These are phyloP conservation scores for Rynchops niger DNA, from an alignment of 2,113 vertebrate genomes.

Conservation along the genomic window DNA sequence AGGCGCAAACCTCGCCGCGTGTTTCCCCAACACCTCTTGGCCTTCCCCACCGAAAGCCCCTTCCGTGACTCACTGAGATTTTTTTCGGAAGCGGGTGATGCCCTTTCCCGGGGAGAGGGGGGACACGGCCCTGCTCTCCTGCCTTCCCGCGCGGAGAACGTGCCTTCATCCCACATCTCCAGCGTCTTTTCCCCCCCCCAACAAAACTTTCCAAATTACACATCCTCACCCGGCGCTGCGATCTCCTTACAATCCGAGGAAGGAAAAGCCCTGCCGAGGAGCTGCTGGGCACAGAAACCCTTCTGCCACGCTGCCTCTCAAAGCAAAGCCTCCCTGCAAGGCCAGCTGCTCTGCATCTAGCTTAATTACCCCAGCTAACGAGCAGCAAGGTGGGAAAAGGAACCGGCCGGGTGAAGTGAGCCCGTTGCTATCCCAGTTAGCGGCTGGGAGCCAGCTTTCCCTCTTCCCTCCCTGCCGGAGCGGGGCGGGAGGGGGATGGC, in stretches of 20 bases:
- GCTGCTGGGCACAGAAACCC: accelerated
- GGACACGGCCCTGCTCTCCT: background rate
- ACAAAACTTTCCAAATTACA: accelerated
- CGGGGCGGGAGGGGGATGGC: background rate
- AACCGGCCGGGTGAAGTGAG: accelerated
- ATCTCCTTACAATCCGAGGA: accelerated
- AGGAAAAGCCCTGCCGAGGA: background rate
- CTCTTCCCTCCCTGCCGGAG: background rate
- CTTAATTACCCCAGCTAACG: background rate
- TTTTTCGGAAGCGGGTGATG: background rate
- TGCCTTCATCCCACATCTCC: background rate
- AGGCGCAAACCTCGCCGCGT: background rate
- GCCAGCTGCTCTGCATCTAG: background rate
- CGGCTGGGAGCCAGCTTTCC: background rate
- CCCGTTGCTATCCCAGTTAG: accelerated
- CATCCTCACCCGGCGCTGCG: accelerated
- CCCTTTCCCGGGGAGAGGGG: background rate
- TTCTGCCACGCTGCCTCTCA: accelerated
- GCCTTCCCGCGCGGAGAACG: accelerated
- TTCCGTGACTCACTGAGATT: accelerated
- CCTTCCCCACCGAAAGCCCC: background rate
- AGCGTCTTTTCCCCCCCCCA: no score
- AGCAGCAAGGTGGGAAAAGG: background rate
- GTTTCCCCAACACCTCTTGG: accelerated
- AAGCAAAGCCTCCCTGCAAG: background rate